Evolutionary conservation across 1,140 invertebrate genomes (phyloP), one percentile per base, ranked within the genome.

Genomic region (Planococcus citri): DNA sequence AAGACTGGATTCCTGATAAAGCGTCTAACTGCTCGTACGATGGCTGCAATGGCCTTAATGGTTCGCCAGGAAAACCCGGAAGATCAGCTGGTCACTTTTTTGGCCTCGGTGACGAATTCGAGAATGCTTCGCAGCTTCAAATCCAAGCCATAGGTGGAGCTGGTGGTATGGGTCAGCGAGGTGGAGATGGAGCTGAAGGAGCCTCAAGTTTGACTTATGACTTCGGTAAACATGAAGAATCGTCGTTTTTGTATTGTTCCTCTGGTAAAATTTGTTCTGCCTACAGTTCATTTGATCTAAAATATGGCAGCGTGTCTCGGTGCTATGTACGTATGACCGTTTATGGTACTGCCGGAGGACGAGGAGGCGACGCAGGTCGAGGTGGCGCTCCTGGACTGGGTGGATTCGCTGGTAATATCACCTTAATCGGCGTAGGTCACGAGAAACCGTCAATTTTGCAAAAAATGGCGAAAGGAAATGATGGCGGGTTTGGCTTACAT

Each of bases 331-430:
- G n/a, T n/a, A n/a, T n/a, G n/a, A n/a, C n/a, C n/a, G n/a, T n/a
- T n/a, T n/a, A n/a, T n/a, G n/a, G n/a, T 24, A 24, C 10, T 4
- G 60, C 17, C 8, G 60, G 60, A 17, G 60, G 60, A 10, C 2
- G 9, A 64, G 60, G 60, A 14, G 60, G 71, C 22, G 57, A 37
- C 38, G 41, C 27, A 20, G 71, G 71, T n/a, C 20, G 6, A 22
- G 71, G 68, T 38, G 71, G 71, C 2, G n/a, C 22, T 51, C 68
- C 33, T 12, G 71, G 71, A 25, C 0, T 57, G 24, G 71, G 51
- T 69, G 71, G 71, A 10, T 9, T 8, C 4, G 1, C 4, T 10
- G 57, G 70, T 2, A 57, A 57, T 10, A 21, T 71, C 17, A 22
- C 51, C 4, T 58, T 22, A 17, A 22, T n/a, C 4, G 17, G 21